Base-by-base conservation (phyloP, 2,113 vertebrate species). In the Anolis carolinensis region DNA sequence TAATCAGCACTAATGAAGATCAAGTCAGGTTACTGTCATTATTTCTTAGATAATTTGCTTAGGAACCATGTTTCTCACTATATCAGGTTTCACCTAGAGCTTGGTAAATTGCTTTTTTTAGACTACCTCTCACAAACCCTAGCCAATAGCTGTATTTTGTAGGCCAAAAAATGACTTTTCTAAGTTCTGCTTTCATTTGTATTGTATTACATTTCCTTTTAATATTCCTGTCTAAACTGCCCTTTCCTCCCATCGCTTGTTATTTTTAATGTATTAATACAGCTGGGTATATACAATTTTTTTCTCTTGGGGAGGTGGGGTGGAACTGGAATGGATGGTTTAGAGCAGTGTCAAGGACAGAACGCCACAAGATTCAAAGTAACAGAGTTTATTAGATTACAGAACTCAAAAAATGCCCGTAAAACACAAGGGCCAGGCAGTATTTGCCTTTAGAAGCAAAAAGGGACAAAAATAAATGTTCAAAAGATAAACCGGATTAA, bases 1-100 rank as follows among this genome's bases (percentile, higher is more conserved):
- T 88, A 59, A 39, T 50, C 8, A 27, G 50, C 63, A 30, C 78
- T 84, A 77, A 84, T 68, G 72, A 85, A 82, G 16, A 48, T 27
- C 80, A 81, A 0, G 14, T 36, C 44, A 79, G 75, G 32, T 74
- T 89, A 74, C n/a, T n/a, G n/a, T n/a, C n/a, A 7, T 30, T 83
- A 39, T 16, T 92, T 79, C 59, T 71, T 75, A 68, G 70, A 82
- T 59, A 1, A 2, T 25, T 62, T 70, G 59, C 0, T 0, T 68
- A 71, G 7, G 79, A 70, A 83, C 44, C 8, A 62, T 48, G 9
- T 44, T 44, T 44, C 5, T 44, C 39, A 44, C 39, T 44, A 44
- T 44, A 44, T 5, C 5, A 44, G 39, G 39, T 5, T 44, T 44
- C 39, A 44, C 39, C 5, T 44, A 5, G 39, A 44, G 39, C 39